These are phyloP conservation scores for Sialis fuliginosa DNA, from an alignment of 2,888 invertebrate species.

Conservation along the genomic window DNA sequence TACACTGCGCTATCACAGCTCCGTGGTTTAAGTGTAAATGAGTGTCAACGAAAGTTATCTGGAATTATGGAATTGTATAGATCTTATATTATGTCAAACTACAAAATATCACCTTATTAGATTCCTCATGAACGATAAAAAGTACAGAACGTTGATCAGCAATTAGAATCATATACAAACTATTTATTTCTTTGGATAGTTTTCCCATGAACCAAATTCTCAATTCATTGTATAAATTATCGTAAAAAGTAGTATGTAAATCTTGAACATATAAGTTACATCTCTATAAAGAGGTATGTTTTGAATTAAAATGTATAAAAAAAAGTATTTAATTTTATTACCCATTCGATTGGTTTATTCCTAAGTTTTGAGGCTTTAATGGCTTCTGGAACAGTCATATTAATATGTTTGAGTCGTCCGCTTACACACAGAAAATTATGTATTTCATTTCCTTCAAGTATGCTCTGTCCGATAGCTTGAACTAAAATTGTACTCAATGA, in stretches of 20 bases:
- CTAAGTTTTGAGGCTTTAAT: constrained; percentile 24
- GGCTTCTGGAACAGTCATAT: constrained; percentile 35
- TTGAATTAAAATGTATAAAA: not conserved
- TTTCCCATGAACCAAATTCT: constrained; percentile 25
- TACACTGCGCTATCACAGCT: constrained; percentile 29
- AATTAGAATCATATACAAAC: constrained; percentile 31
- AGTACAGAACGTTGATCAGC: constrained; percentile 31
- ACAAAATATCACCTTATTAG: constrained; percentile 18
- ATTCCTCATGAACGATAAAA: constrained; percentile 28
- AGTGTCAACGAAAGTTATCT: constrained; percentile 32
- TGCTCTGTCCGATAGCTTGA: constrained; percentile 31
- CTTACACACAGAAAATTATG: constrained; percentile 28
- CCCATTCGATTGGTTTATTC: constrained; percentile 24
- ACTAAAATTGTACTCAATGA: constrained; percentile 19
- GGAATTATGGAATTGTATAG: constrained; percentile 10
- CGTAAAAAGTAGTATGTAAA: constrained; percentile 22
- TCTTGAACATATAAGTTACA: constrained; percentile 27
- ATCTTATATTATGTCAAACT: not conserved
- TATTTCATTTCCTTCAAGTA: constrained; percentile 37
- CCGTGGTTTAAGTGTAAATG: constrained; percentile 28
- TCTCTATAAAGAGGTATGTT: constrained; percentile 21
- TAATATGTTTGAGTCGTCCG: constrained; percentile 24
- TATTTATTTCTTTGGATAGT: constrained; percentile 15
- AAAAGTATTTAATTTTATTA: constrained; percentile 10
- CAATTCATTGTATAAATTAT: constrained; percentile 25